phyloP scores from a whole-genome alignment of 1,140 invertebrate species.

The Stegodyphus mimosarum region DNA sequence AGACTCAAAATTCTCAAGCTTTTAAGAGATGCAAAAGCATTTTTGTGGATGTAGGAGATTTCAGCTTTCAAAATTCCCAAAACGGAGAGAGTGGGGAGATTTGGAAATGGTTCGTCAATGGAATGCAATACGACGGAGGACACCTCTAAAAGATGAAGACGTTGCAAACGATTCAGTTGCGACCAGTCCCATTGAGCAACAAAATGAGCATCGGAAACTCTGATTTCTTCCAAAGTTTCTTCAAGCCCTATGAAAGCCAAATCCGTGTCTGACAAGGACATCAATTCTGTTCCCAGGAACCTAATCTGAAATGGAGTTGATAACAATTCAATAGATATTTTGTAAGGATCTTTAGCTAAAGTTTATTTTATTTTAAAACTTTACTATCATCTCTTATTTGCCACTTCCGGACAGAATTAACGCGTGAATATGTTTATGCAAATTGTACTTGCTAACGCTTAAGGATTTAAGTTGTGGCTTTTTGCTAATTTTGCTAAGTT shows the following conservation, averaged over 20 bases:
- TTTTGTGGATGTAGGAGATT: background rate
- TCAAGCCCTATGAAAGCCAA: conserved; percentile 33
- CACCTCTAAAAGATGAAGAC: conserved; percentile 1
- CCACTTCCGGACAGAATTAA: too few species aligned
- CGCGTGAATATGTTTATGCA: too few species aligned
- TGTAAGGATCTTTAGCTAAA: too few species aligned
- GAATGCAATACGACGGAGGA: conserved; percentile 6
- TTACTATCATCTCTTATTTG: too few species aligned
- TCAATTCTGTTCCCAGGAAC: conserved; percentile 9
- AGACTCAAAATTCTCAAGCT: background rate
- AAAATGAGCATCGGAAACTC: background rate
- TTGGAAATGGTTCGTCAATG: conserved; percentile 20
- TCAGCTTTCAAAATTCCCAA: background rate
- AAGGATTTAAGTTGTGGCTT: too few species aligned
- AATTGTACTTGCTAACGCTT: too few species aligned
- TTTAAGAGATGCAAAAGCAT: background rate
- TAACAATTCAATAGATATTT: too few species aligned
- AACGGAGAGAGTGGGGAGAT: background rate
- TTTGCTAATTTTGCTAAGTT: too few species aligned
- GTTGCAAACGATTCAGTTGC: conserved; percentile 1
- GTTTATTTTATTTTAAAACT: too few species aligned
- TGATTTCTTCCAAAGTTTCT: conserved; percentile 16
- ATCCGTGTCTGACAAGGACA: conserved; percentile 15
- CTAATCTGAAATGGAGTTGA: conserved; percentile 4
- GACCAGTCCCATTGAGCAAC: conserved; percentile 34